Base-by-base conservation (phyloP, 2,888 invertebrate genomes). In the Malacosoma neustria region DNA sequence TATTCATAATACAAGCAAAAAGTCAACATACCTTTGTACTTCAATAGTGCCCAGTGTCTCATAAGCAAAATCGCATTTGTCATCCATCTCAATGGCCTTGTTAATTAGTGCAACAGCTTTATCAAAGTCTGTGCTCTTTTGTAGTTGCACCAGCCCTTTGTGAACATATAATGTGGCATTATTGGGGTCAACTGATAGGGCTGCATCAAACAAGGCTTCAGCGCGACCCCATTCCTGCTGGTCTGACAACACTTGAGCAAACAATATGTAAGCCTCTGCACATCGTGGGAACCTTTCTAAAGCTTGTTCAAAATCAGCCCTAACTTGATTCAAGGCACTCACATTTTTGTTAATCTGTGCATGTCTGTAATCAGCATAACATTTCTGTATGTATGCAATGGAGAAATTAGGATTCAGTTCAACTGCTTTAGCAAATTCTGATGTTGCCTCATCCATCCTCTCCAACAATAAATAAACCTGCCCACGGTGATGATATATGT, bases 31-130 rank as follows among this genome's bases (percentile, higher is more conserved):
- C 95, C 93, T 88, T 82, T 98, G 98, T 46, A 98, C 95, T 89
- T 97, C 96, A 48, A 98, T 93, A 14, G 97, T 96, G 51, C 96
- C 98, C 43, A 98, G 87, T 32, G 97, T 97, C 86, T 98, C 98
- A 72, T 95, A 97, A 5, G 96, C 98, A 86, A 97, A 93, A 77
- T 96, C 95, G 86, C 97, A 98, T 72, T 94, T 94, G 35, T 93
- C 92, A 81, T 98, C 98, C 56, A 96, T 88, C 64, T 92, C 90
- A 48, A 98, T 90, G 1, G 96, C 96, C 70, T 92, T 89, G 45
- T 91, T 90, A 58, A 98, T 93, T 41, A 93, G 84, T 48, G 90
- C 87, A 0, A 94, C 88, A 13, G 96, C 94, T 59, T 91, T 91
- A 7, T 93, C 91, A 42, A 95, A 89, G 61, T 96, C 93, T 40